Evolutionary conservation across 37 sponge, comb jelly and placozoan species (phyloP), one percentile per base, ranked within the genome.

Genomic region (Aplysina aerophoba): DNA sequence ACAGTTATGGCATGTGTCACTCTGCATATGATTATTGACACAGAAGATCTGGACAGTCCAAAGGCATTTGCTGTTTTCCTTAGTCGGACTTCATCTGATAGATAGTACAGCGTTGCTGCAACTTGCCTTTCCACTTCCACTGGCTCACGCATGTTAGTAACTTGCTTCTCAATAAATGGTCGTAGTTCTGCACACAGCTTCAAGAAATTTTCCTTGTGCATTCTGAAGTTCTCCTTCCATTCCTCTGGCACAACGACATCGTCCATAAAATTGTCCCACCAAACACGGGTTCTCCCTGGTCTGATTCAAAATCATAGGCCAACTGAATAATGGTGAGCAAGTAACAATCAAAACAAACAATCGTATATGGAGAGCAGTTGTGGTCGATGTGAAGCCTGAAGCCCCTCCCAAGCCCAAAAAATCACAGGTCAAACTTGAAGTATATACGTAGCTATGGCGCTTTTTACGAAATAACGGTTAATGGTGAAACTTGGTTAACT

Each of bases 61-160:
- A 87, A 87, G 17, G 87, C 66, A 68, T 87, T 87, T 40, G 81
- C 87, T 13, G 81, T 68, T 16, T 87, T 87, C 8, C 80, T 59
- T 33, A 86, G n/a, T 27, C 66, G 79, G 13, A 80, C 86, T 78
- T 75, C 86, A 86, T 86, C 86, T 14, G 54, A 36, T 31, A 86
- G 34, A 58, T 86, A 86, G 79, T 86, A 86, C 44, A 86, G 64
- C 11, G 63, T 11, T 28, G 12, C 63, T 62, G 63, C 63, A 62
- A 62, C 63, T 11, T 62, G 63, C 13, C 63, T 62, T 62, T 62
- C 63, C 2, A 62, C 63, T 28, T 62, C 63, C n/a, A 62, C 27
- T 11, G 13, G 27, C 27, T 6, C 5, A 11, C 63, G 63, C 63
- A 62, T 62, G 63, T 59, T 58, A 8, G 84, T 83, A 21, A 22